Evolutionary conservation across 2,113 vertebrate species (phyloP).

Genomic region (Ciconia stormi): DNA sequence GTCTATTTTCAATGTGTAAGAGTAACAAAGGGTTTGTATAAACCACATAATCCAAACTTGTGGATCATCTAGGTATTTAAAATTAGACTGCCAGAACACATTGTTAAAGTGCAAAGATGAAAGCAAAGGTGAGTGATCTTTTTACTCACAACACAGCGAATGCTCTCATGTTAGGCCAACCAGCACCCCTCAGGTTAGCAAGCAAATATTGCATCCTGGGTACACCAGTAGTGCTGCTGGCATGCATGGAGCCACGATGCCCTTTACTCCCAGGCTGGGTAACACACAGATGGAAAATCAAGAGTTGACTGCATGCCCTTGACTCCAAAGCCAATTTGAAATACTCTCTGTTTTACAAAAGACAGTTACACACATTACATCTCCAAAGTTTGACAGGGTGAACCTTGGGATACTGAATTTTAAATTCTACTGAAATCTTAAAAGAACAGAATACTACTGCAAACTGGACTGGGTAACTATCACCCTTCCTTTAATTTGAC

Average conservation of each 20-base stretch:
- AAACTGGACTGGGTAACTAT: background rate
- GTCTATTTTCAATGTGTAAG: background rate
- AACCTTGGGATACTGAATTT: background rate
- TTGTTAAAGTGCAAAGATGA: background rate
- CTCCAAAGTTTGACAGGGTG: background rate
- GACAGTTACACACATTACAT: no score
- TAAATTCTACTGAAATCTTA: background rate
- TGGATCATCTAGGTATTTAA: background rate
- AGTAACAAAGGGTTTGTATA: background rate
- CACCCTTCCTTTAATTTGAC: background rate
- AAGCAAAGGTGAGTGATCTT: background rate
- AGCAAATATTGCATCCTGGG: background rate
- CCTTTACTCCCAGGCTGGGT: background rate
- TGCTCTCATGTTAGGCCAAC: background rate
- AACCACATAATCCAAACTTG: background rate
- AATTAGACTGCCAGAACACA: background rate
- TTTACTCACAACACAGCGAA: background rate
- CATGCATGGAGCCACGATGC: accelerated
- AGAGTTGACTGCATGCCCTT: background rate
- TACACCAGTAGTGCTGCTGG: background rate
- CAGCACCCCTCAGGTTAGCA: background rate
- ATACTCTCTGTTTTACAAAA: background rate
- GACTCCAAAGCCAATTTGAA: background rate
- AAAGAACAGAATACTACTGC: background rate
- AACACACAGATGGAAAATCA: background rate